Conservation (phyloP, 1,140 invertebrate species). For the Drosophila prosaltans region DNA sequence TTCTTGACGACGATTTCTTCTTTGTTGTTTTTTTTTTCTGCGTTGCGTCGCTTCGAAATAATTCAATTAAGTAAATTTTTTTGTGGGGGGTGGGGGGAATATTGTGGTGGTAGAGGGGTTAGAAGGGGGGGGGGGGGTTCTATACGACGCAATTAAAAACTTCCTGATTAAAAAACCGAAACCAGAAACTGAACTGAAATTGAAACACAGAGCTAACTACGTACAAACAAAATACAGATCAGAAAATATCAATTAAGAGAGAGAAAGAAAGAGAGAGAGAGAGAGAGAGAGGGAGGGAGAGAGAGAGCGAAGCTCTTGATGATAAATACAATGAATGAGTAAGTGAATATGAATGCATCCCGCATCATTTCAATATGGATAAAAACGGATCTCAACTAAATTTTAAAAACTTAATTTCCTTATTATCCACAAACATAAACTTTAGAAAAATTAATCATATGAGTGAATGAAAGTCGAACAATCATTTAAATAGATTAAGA, state of each 20-base stretch:
- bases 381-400: not conserved
- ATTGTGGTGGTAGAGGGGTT: not conserved
- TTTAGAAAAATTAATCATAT: not conserved
- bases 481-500: not conserved
- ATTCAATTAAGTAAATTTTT: conserved; percentile 72
- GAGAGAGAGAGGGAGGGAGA: not conserved
- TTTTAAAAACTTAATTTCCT: not conserved
- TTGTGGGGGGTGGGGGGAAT: not conserved
- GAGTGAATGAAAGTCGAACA: not conserved
- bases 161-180: conserved; percentile 72
- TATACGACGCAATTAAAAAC: conserved; percentile 78
- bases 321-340: conserved; percentile 44
- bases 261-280: not conserved
- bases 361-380: not conserved
- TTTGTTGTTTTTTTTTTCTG: conserved; percentile 29
- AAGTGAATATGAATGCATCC: conserved; percentile 57
- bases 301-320: conserved; percentile 1
- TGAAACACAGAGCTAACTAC: conserved; percentile 28
- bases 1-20: conserved; percentile 67
- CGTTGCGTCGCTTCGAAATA: conserved; percentile 65
- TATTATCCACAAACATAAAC: not conserved
- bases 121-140: conserved; percentile 31
- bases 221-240: conserved; percentile 15
- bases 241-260: conserved; percentile 40
- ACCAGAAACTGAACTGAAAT: conserved; percentile 26